Conservation (phyloP, 2,888 invertebrate genomes). For the Apodemia mormo region DNA sequence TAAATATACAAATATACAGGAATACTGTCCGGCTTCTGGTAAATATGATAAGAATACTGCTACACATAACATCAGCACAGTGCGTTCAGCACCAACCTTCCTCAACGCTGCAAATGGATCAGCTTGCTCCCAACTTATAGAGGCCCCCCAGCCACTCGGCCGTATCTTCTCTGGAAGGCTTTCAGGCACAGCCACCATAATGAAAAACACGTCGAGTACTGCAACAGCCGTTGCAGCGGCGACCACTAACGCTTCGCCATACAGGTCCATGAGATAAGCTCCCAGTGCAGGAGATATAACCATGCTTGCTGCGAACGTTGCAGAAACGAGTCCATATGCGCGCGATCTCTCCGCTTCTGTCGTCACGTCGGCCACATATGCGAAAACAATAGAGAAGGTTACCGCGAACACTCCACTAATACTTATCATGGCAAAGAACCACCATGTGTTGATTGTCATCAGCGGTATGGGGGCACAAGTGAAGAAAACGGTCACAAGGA, state of each 20-base stretch:
- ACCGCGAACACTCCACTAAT: conserved; percentile 99
- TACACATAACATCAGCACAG: conserved; percentile 97
- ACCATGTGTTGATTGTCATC: conserved; percentile 99
- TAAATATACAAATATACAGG: conserved; percentile 99
- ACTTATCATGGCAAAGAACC: conserved; percentile 99
- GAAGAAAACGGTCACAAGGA: conserved; percentile 98
- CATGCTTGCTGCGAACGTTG: conserved; percentile 99
- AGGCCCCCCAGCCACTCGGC: conserved; percentile 90
- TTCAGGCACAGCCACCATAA: conserved; percentile 98
- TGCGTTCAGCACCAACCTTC: conserved; percentile 96
- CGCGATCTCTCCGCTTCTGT: conserved; percentile 96
- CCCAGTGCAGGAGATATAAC: conserved; percentile 99
- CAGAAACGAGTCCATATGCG: conserved; percentile 98
- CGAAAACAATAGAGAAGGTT: conserved; percentile 99
- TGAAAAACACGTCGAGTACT: conserved; percentile 98
- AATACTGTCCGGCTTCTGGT: conserved; percentile 99
- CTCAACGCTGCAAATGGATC: conserved; percentile 97
- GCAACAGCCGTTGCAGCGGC: conserved; percentile 98
- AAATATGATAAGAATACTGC: conserved; percentile 98
- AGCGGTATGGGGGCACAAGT: conserved; percentile 99
- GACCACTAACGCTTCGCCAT: conserved; percentile 93
- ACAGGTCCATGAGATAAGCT: conserved; percentile 91
- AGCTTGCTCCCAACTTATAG: conserved; percentile 98
- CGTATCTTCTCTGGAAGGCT: conserved; percentile 95
- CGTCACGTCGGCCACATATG: conserved; percentile 99